Percentiles rank a stretch among this genome's conserved stretches.
Evolutionary conservation across 30 jellyfish, hydroid and myxozoan genomes (phyloP).

Genomic region (Nemopilema nomurai): DNA sequence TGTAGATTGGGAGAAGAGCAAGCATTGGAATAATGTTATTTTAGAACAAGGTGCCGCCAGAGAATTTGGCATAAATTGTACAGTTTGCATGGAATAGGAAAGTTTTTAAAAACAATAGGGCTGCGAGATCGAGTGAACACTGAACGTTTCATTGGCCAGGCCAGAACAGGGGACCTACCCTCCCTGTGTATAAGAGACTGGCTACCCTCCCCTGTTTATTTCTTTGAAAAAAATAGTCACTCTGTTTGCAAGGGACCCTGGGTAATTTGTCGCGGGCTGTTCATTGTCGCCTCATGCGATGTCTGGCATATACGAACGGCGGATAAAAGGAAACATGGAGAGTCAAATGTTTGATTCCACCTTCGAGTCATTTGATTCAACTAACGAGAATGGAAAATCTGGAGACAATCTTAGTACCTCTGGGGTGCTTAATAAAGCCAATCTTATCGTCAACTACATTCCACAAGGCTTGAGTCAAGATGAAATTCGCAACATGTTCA

Average conservation of each 20-base stretch:
- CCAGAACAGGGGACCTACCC: no score
- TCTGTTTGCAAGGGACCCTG: background rate
- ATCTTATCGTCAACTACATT: slow-evolving; percentile 87
- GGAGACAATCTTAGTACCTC: slow-evolving; percentile 19
- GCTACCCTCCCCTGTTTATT: no score
- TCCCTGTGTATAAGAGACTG: no score
- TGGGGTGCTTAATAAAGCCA: slow-evolving; percentile 69
- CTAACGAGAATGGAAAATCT: slow-evolving; percentile 17
- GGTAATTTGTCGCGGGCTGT: background rate
- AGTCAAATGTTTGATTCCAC: slow-evolving; percentile 32
- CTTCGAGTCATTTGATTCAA: slow-evolving; percentile 33
- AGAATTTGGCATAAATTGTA: no score
- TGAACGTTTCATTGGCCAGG: no score
- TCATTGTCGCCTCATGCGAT: background rate
- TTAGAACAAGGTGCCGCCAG: no score
- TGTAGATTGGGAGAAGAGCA: no score
- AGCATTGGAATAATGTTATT: no score
- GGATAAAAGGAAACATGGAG: background rate
- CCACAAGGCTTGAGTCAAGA: slow-evolving; percentile 93
- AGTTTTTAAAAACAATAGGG: no score
- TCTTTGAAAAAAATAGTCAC: no score
- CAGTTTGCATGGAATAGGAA: no score
- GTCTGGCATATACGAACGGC: background rate
- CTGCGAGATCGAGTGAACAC: no score
- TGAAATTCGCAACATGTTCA: slow-evolving; percentile 78